A percentile compares a stretch with the other conserved stretches of the same genome.
Evolutionary conservation across 2,113 vertebrate genomes (phyloP).

Genomic region (Formicarius rufipectus): DNA sequence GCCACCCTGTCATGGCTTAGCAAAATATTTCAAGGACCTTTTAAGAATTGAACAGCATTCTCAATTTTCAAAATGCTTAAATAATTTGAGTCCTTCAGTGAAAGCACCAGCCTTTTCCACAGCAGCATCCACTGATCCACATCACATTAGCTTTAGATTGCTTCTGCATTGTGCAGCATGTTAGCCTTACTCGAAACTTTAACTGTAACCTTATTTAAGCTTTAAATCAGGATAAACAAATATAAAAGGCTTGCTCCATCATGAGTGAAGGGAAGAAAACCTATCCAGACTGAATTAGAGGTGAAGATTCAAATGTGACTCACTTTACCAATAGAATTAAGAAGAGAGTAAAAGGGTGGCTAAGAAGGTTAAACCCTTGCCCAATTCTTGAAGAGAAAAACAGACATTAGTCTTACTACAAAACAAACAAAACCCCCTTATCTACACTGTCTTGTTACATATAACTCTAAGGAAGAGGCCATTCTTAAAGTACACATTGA

Average conservation of each 20-base stretch:
- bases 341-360: not conserved
- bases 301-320: not conserved
- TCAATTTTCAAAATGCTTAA: not conserved
- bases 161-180: not conserved
- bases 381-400: not conserved
- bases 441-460: rapidly evolving
- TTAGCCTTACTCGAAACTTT: not conserved
- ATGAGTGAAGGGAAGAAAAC: not conserved
- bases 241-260: not conserved
- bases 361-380: not conserved
- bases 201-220: not conserved
- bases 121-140: not conserved
- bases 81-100: not conserved
- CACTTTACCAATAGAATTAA: not conserved
- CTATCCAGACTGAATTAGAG: not conserved
- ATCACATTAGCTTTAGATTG: not conserved
- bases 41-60: not conserved
- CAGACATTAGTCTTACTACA: not conserved
- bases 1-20: not conserved
- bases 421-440: not conserved
- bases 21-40: not conserved
- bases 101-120: not conserved
- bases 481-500: not conserved
- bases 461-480: not conserved
- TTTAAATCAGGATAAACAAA: not conserved